Conservation (phyloP, 30 jellyfish, hydroid and myxozoan species). For the Morbakka virulenta region DNA sequence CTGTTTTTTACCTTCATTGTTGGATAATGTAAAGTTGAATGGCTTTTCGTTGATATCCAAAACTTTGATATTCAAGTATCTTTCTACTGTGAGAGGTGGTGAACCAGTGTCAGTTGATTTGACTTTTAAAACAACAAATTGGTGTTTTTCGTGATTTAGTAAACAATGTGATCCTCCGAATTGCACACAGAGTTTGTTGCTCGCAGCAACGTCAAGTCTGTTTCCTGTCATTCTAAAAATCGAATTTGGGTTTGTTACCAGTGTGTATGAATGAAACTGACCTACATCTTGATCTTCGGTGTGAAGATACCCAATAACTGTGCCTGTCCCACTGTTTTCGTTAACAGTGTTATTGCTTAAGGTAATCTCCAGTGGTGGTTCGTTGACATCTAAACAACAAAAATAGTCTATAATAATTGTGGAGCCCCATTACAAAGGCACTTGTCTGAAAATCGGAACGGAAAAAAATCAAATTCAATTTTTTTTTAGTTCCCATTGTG, state of each 20-base stretch:
- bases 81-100: constrained; percentile 46
- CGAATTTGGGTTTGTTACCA: constrained; percentile 55
- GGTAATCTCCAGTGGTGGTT: constrained; percentile 62
- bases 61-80: constrained; percentile 19
- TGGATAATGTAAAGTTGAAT: constrained; percentile 54
- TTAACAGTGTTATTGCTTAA: constrained; percentile 9
- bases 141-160: constrained; percentile 60
- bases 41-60: constrained; percentile 75
- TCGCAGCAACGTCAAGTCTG: constrained; percentile 64
- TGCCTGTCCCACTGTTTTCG: constrained; percentile 65
- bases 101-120: constrained; percentile 65
- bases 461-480: no score
- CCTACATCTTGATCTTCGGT: constrained; percentile 61
- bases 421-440: no score
- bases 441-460: no score
- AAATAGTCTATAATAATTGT: no score
- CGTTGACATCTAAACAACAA: constrained; percentile 56
- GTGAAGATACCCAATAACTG: constrained; percentile 45
- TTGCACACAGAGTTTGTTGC: constrained; percentile 39
- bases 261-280: constrained; percentile 58
- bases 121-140: constrained; percentile 9
- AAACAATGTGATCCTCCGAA: constrained; percentile 82
- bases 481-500: no score
- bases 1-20: no score
- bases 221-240: constrained; percentile 40